Evolutionary conservation across 2,113 vertebrate species (phyloP).

Genomic region (Axis porcinus): DNA sequence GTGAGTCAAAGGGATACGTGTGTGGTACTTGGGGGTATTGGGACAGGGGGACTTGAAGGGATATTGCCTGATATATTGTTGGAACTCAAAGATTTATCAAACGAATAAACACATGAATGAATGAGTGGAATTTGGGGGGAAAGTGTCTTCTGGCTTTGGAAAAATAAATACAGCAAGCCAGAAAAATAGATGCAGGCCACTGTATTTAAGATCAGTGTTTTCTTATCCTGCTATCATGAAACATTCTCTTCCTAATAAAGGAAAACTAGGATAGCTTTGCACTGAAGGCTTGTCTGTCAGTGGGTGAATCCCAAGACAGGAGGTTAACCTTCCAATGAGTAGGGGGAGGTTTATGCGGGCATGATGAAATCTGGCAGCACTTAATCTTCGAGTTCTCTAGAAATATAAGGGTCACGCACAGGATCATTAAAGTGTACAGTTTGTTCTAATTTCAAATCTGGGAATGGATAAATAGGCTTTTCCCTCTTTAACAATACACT

Average conservation of each 20-base stretch:
- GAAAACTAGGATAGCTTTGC: constrained; percentile 12
- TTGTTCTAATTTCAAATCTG: constrained; percentile 10
- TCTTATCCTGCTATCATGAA: neutral
- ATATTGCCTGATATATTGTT: neutral
- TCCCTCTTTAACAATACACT: neutral
- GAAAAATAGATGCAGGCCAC: constrained; percentile 9
- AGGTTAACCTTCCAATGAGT: constrained; percentile 2
- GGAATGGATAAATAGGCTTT: neutral
- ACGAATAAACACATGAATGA: neutral
- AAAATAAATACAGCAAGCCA: neutral
- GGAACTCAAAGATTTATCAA: constrained; percentile 4
- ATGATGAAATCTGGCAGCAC: neutral
- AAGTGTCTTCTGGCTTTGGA: neutral
- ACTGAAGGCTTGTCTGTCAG: neutral
- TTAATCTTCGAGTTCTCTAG: constrained; percentile 23
- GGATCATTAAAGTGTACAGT: neutral
- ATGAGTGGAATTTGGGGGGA: neutral
- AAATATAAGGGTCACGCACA: neutral
- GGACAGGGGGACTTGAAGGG: neutral
- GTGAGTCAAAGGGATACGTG: neutral
- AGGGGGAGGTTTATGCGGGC: neutral
- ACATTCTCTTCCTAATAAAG: neutral
- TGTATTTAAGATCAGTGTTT: constrained; percentile 30
- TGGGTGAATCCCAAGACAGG: neutral
- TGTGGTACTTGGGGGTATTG: neutral